Evolutionary conservation across 1,140 invertebrate species (phyloP).

Genomic region (Wasmannia auropunctata): DNA sequence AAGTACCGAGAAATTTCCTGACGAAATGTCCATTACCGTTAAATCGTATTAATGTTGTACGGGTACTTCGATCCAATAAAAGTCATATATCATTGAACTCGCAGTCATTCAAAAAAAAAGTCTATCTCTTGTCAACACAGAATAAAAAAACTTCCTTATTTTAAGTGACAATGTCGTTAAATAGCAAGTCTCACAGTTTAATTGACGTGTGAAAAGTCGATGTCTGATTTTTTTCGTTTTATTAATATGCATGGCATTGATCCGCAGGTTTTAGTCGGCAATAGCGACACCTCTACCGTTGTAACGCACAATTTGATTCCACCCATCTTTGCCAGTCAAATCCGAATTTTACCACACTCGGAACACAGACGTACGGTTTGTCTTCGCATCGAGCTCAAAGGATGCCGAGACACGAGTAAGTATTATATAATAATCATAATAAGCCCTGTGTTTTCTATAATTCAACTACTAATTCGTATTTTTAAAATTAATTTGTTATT

Average conservation of each 20-base stretch:
- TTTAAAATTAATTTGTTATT: background rate
- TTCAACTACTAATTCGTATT: too few species aligned
- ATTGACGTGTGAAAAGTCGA: background rate
- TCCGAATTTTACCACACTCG: conserved; percentile 89
- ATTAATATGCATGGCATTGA: background rate
- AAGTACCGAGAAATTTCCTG: conserved; percentile 26
- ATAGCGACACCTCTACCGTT: conserved; percentile 89
- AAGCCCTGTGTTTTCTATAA: background rate
- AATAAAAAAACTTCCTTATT: background rate
- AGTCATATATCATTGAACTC: background rate
- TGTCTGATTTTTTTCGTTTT: conserved; percentile 20
- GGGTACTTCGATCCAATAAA: background rate
- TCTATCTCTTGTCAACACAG: background rate
- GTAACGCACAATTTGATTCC: conserved; percentile 88
- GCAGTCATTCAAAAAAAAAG: background rate
- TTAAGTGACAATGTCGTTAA: conserved; percentile 5
- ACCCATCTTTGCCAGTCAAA: conserved; percentile 88
- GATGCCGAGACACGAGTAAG: conserved; percentile 88
- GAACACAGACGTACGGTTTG: conserved; percentile 89
- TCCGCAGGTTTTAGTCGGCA: conserved; percentile 87
- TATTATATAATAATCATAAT: conserved; percentile 69
- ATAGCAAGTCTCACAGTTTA: background rate
- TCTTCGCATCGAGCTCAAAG: conserved; percentile 89
- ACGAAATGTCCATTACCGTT: conserved; percentile 11
- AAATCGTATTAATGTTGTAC: conserved; percentile 10